phyloP scores from a whole-genome alignment of 2,113 vertebrate genomes.

The Siphamia tubifer region DNA sequence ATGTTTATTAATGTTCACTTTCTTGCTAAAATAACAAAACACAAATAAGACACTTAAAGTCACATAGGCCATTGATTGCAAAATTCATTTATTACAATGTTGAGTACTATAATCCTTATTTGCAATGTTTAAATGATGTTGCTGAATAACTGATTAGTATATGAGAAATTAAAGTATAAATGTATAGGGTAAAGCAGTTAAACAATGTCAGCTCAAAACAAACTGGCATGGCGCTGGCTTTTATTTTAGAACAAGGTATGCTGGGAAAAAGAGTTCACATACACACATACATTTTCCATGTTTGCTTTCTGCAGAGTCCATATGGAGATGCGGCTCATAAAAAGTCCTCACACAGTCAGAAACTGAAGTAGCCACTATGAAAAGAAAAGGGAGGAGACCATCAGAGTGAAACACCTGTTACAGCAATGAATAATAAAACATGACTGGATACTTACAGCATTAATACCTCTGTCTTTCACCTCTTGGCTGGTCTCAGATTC shows the following conservation, averaged over 20 bases:
- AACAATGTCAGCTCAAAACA: too few species aligned
- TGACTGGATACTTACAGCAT: constrained; percentile 69
- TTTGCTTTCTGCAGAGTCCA: background rate
- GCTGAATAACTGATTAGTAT: background rate
- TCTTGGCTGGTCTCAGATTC: constrained; percentile 73
- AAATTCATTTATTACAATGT: background rate
- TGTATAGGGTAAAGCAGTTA: too few species aligned
- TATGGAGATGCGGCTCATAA: background rate
- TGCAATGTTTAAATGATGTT: background rate
- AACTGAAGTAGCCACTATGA: constrained; percentile 78
- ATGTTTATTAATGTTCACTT: too few species aligned
- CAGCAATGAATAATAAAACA: background rate
- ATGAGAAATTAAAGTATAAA: too few species aligned
- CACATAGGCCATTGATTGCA: background rate
- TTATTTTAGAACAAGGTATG: background rate
- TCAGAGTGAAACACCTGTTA: background rate
- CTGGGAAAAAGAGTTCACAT: background rate
- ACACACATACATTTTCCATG: background rate
- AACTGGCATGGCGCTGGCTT: background rate
- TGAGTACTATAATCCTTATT: background rate
- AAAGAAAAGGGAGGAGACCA: background rate
- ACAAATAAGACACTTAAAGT: background rate
- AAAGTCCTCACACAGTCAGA: constrained; percentile 66
- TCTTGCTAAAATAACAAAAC: too few species aligned
- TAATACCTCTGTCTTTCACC: constrained; percentile 78